Conservation (phyloP, 1,140 invertebrate genomes). For the Brachionus plicatilis region DNA sequence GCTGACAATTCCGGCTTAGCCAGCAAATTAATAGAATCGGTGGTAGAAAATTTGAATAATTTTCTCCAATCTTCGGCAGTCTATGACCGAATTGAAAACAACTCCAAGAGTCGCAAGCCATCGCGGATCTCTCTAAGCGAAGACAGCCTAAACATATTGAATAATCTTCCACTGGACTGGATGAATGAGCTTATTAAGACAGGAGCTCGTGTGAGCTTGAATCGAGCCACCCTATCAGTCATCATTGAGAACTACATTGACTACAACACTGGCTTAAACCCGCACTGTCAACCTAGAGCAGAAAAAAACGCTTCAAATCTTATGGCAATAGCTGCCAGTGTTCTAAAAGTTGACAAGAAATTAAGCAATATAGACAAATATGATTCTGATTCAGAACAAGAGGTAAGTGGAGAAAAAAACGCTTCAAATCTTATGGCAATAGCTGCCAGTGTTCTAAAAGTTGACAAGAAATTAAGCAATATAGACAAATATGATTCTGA, state of each 20-base stretch:
- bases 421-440: neutral
- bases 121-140: neutral
- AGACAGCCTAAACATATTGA: neutral
- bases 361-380: neutral
- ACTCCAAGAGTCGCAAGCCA: neutral
- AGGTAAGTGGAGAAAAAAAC: neutral
- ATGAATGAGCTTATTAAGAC: constrained; percentile 4
- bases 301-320: neutral
- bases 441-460: neutral
- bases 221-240: neutral
- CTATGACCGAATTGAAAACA: neutral
- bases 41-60: constrained; percentile 24
- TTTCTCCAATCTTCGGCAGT: neutral
- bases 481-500: neutral
- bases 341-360: constrained; percentile 29
- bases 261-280: constrained; percentile 28
- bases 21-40: constrained; percentile 1
- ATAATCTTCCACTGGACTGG: constrained; percentile 29
- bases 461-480: constrained; percentile 1
- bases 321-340: neutral
- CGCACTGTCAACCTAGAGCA: neutral
- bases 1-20: neutral
- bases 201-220: neutral
- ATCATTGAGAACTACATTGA: constrained; percentile 34
- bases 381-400: neutral